A percentile compares a stretch with the other conserved stretches of the same genome.
Conservation (phyloP, 2,113 vertebrate species). For the Zingel zingel region DNA sequence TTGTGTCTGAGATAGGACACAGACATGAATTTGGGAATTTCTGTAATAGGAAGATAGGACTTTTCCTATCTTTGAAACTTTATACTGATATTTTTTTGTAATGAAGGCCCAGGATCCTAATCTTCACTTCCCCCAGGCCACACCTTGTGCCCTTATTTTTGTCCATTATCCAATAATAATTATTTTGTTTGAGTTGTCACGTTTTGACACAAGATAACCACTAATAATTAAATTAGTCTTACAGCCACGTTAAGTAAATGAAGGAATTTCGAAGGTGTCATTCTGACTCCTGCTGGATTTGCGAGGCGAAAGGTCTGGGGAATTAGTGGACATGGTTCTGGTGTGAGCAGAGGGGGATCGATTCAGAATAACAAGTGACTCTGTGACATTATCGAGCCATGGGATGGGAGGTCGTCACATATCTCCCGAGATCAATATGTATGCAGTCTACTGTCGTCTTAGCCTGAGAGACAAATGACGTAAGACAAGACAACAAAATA, state of each 20-base stretch:
- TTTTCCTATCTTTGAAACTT: not conserved
- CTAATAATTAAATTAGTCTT: slow-evolving; percentile 37
- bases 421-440: slow-evolving; percentile 71
- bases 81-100: not conserved
- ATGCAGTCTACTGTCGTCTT: slow-evolving; percentile 67
- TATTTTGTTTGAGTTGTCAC: slow-evolving; percentile 4
- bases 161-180: slow-evolving; percentile 8
- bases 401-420: slow-evolving; percentile 69
- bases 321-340: slow-evolving; percentile 70
- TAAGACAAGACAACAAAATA: slow-evolving; percentile 38
- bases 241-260: slow-evolving; percentile 37
- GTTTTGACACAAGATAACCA: slow-evolving; percentile 18
- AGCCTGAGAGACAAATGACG: slow-evolving; percentile 61
- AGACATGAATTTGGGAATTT: not conserved
- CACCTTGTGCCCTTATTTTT: not conserved
- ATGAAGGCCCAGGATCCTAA: not conserved
- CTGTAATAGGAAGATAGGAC: not conserved
- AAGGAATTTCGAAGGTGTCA: slow-evolving; percentile 44
- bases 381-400: slow-evolving; percentile 76
- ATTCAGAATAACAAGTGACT: slow-evolving; percentile 78
- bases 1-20: not conserved
- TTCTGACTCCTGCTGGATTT: slow-evolving; percentile 57
- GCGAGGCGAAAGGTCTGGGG: slow-evolving; percentile 58
- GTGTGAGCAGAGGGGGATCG: slow-evolving; percentile 56
- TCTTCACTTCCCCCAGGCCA: not conserved